These are phyloP conservation scores for Hippopotamyrus pictus DNA, from an alignment of 2,797 vertebrate species.

Conservation along the genomic window DNA sequence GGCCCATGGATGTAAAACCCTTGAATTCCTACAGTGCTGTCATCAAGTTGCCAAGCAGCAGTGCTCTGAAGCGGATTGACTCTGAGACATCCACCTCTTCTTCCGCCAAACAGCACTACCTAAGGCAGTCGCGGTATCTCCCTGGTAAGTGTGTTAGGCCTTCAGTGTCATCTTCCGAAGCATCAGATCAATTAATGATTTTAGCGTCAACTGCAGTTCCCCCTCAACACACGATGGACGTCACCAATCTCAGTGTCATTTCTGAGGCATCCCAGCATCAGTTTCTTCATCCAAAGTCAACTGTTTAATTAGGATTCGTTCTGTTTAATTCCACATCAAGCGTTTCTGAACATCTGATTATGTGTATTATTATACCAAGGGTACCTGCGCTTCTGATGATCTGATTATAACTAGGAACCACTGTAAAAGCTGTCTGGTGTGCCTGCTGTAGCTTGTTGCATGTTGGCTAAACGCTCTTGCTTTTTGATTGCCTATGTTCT, in stretches of 20 bases:
- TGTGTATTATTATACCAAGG: not conserved
- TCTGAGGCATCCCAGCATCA: not conserved
- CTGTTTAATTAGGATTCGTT: not conserved
- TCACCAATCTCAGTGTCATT: not conserved
- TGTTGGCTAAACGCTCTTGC: not conserved
- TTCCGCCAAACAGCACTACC: constrained; percentile 86
- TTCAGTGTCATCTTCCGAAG: not conserved
- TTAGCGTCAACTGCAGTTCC: not conserved
- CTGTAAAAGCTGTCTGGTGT: not conserved
- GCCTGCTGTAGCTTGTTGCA: not conserved
- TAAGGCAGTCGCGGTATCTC: constrained; percentile 88
- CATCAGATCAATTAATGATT: not conserved
- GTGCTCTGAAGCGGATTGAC: constrained; percentile 64
- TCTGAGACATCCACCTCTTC: constrained; percentile 47
- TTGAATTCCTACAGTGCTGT: constrained; percentile 65
- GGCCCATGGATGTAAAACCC: constrained; percentile 59
- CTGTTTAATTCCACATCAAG: not conserved
- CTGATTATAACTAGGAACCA: not conserved
- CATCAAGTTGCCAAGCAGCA: constrained; percentile 66
- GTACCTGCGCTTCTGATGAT: not conserved
- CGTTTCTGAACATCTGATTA: not conserved
- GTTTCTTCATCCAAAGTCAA: not conserved
- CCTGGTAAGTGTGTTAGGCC: constrained; percentile 66
- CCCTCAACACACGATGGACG: not conserved
- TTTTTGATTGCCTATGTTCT: not conserved